phyloP scores from a whole-genome alignment of 2,797 vertebrate species.

The Rhinichthys osculus region DNA sequence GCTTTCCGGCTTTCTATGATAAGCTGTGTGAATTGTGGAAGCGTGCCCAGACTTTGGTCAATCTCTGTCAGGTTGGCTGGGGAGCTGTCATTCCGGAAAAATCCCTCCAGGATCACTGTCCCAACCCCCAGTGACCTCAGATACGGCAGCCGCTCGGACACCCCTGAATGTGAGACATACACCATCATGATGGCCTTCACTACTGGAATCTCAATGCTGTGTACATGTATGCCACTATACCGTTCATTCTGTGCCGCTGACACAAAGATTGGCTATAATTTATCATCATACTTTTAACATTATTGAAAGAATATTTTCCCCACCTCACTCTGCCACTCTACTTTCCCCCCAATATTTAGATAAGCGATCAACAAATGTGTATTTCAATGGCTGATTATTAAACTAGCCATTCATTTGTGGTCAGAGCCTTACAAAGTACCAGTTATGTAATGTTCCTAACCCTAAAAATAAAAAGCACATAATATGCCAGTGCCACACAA shows the following conservation, averaged over 20 bases:
- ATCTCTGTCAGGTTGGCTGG: conserved; percentile 62
- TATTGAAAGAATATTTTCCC: neutral
- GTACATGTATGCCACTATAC: neutral
- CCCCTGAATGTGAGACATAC: conserved; percentile 60
- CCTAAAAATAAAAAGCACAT: no score
- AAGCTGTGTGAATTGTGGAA: conserved; percentile 71
- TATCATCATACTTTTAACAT: neutral
- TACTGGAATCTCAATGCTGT: neutral
- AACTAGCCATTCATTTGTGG: neutral
- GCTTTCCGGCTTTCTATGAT: conserved; percentile 71
- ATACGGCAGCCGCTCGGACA: conserved; percentile 72
- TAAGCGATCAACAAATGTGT: neutral
- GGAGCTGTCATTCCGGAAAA: conserved; percentile 64
- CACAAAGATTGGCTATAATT: neutral
- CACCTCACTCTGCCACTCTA: neutral
- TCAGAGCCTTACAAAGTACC: neutral
- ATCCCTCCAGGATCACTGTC: conserved; percentile 74
- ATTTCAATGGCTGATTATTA: neutral
- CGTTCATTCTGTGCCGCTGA: neutral
- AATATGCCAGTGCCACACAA: neutral
- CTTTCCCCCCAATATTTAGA: neutral
- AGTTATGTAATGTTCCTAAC: neutral
- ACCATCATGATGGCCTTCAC: neutral
- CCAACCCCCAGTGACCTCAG: conserved; percentile 74
- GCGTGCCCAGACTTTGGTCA: conserved; percentile 53